Conservation (phyloP, 2,113 vertebrate genomes). For the Aptenodytes forsteri region DNA sequence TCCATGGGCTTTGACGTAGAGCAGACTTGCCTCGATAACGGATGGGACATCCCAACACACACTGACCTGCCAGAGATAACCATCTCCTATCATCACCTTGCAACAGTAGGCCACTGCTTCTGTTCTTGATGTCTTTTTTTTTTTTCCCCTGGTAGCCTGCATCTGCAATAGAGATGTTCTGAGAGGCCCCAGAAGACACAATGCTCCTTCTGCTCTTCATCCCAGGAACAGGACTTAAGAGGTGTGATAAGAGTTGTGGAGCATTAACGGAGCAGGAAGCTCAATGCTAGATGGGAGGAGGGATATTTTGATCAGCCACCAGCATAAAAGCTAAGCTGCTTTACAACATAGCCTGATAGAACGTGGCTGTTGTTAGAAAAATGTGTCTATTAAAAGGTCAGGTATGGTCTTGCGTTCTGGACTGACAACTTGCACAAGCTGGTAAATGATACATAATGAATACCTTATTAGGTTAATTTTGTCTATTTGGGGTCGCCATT, state of each 20-base stretch:
- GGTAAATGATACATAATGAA: neutral
- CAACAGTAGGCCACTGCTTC: neutral
- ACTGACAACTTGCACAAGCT: neutral
- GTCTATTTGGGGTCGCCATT: neutral
- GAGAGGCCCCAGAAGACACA: neutral
- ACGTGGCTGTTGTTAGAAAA: neutral
- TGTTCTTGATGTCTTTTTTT: neutral
- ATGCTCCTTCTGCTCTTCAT: neutral
- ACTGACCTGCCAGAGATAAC: neutral
- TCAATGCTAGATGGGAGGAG: neutral
- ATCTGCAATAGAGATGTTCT: neutral
- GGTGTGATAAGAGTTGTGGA: neutral
- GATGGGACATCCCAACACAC: neutral
- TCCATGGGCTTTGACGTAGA: neutral
- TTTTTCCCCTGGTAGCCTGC: neutral
- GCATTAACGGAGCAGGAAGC: neutral
- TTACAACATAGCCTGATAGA: neutral
- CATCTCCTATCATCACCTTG: neutral
- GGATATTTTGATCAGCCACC: neutral
- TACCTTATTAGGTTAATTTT: conserved; percentile 5
- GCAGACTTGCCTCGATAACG: accelerated
- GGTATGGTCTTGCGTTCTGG: neutral
- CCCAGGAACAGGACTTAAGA: neutral
- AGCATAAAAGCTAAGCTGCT: neutral
- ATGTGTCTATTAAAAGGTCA: neutral